These are phyloP conservation scores for Meriones psammophilus DNA, from an alignment of 2,797 vertebrate genomes.

Conservation along the genomic window DNA sequence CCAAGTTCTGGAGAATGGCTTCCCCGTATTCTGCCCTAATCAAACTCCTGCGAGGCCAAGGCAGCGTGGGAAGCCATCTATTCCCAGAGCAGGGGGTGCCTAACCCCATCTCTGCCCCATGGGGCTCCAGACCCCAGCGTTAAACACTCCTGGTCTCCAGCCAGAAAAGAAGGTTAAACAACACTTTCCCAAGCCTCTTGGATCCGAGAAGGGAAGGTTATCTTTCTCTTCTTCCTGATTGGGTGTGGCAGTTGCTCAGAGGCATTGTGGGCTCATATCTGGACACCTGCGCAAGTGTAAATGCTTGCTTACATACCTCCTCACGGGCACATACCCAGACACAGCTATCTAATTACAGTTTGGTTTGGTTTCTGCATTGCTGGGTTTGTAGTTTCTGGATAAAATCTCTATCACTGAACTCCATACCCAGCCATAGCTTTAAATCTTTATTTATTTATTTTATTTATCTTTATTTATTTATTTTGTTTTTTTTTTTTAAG, in stretches of 20 bases:
- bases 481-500: too few species aligned
- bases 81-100: too few species aligned
- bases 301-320: background rate
- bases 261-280: background rate
- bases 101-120: background rate
- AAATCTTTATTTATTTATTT: background rate
- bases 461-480: background rate
- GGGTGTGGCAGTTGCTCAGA: background rate
- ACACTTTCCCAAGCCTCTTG: background rate
- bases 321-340: background rate
- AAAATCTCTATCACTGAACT: background rate
- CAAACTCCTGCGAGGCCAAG: background rate
- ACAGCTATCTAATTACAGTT: background rate
- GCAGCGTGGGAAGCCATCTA: background rate
- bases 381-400: background rate
- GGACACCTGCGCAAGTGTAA: background rate
- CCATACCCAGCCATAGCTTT: background rate
- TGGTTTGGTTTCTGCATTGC: background rate
- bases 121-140: background rate
- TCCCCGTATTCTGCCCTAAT: background rate
- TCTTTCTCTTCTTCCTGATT: slow-evolving; percentile 56
- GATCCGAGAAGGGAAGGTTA: slow-evolving; percentile 3
- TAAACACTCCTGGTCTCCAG: background rate
- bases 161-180: background rate
- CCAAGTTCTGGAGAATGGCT: background rate